Base-by-base conservation (phyloP, 1,140 invertebrate species). In the Macrotrachela quadricornifera region DNA sequence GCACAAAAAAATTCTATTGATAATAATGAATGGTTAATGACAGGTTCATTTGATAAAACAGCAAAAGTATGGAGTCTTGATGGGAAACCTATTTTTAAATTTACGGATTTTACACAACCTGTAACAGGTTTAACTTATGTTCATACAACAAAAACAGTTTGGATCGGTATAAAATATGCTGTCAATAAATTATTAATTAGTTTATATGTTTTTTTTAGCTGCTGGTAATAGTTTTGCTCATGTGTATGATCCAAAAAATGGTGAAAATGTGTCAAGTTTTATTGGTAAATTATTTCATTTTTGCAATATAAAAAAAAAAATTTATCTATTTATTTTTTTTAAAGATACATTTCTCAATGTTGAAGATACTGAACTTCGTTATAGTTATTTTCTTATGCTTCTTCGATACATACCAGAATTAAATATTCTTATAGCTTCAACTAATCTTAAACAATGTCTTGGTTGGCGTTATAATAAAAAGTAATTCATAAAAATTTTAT, bases 31-130 rank as follows among this genome's bases (percentile, higher is more conserved):
- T 70, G 67, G 67, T 36, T 70, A 37, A 47, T 70, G 38, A 70
- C 68, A 39, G 67, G 67, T 39, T 66, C 65, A 12, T 71, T 70
- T 64, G 69, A 71, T 56, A 71, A 71, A 56, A 63, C 55, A 43
- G 62, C 69, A 21, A 68, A 66, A 57, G 67, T 71, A 18, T 71
- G 69, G 69, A 65, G 64, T 12, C 56, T 60, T 37, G 68, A 70
- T 50, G 68, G 67, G 8, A 68, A 68, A 58, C 58, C 6, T 30
- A 1, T 15, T 11, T 12, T 9, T 12, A 47, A 37, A 36, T 13
- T 1, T 10, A 37, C 41, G 14, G 41, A 50, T 1, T 45, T 37
- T 38, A 12, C 41, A n/a, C 6, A 45, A 15, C 14, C 36, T 16
- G 41, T 51, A 52, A 53, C 21, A 4, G 21, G 21, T 30, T 30